Base-by-base conservation (phyloP, 2,797 vertebrate genomes). In the Dendrocincla fuliginosa region DNA sequence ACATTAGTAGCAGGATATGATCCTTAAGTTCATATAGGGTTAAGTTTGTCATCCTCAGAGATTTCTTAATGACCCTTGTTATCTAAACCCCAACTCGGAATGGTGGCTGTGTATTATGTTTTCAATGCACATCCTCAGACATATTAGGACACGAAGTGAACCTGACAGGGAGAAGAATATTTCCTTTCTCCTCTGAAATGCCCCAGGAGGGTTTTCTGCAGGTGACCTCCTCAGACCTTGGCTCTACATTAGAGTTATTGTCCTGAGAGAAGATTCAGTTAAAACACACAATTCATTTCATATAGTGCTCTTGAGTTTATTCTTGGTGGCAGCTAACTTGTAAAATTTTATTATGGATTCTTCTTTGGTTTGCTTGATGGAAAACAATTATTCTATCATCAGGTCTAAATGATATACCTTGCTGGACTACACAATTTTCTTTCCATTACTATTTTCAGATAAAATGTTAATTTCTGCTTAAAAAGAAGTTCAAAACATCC, bases 181-280 rank as follows among this genome's bases (percentile, higher is more conserved):
- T 97, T 97, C 94, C 97, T 97, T 97, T 98, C 97, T 97, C 96
- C 97, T 97, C 77, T 13, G 97, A 97, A 97, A 95, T 71, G 96
- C 96, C 97, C 98, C 97, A 80, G 77, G 97, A 97, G 97, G 94
- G 94, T 95, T 97, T 97, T 96, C 97, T 85, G 87, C 92, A 90
- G 16, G 90, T 81, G 97, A 98, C 98, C 98, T 98, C 96, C 94
- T 95, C 96, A 96, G 98, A 98, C 98, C 98, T 97, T 89, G 95
- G 93, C 97, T 97, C 96, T 97, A 95, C 98, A 98, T 98, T 98
- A 98, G 97, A 98, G 97, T 98, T 98, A 98, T 98, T 98, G 98
- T 98, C 98, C 98, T 97, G 95, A 97, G 97, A 97, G 96, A 97
- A 98, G 98, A 98, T 98, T 98, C 97, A 91, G 98, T 98, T 98